phyloP scores from a whole-genome alignment of 2,888 invertebrate genomes.

The Drosophila aldrichi region DNA sequence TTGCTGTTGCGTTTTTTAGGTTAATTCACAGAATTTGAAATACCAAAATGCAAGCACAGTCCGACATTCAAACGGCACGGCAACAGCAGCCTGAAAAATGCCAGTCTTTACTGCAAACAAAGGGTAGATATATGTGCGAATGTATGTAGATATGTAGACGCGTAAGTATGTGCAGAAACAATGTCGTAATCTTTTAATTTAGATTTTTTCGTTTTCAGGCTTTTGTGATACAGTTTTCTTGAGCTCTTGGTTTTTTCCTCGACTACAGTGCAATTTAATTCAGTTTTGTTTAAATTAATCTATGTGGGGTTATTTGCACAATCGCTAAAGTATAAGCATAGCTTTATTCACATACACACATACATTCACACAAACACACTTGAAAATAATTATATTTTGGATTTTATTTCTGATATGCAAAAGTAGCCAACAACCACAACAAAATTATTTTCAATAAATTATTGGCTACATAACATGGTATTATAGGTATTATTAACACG shows the following conservation, averaged over 20 bases:
- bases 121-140: conserved; percentile 24
- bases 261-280: conserved; percentile 43
- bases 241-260: conserved; percentile 30
- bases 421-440: conserved; percentile 16
- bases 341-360: conserved; percentile 20
- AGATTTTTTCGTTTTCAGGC: conserved; percentile 59
- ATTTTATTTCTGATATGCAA: conserved; percentile 17
- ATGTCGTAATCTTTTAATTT: conserved; percentile 75
- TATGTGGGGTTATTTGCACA: conserved; percentile 34
- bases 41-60: conserved; percentile 55
- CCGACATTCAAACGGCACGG: conserved; percentile 46
- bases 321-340: conserved; percentile 39
- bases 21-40: conserved; percentile 75
- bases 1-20: conserved; percentile 62
- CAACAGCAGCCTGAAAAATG: conserved; percentile 41
- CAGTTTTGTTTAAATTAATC: conserved; percentile 45
- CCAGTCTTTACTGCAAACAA: conserved; percentile 57
- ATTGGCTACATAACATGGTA: neutral
- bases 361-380: conserved; percentile 22
- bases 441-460: conserved; percentile 8
- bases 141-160: conserved; percentile 12
- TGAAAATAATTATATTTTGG: conserved; percentile 1
- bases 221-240: conserved; percentile 69
- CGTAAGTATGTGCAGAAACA: conserved; percentile 47
- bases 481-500: neutral